phyloP scores from a whole-genome alignment of 2,888 invertebrate species.

The Acronicta alni region DNA sequence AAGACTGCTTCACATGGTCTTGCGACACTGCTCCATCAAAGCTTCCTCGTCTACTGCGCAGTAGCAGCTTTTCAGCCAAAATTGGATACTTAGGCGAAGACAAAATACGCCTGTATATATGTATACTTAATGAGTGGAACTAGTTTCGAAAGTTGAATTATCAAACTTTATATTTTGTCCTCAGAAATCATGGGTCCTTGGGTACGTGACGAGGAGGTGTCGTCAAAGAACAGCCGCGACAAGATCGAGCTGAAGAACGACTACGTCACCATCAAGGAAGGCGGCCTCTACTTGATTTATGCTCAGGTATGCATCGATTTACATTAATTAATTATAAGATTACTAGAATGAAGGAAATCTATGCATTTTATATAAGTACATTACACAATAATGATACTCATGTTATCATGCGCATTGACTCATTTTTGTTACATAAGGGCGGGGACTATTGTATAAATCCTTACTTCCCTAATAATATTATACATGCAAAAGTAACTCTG shows the following conservation, averaged over 20 bases:
- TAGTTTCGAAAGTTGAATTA: neutral
- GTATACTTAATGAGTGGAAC: too few relatives aligned
- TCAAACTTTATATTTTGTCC: constrained; percentile 45
- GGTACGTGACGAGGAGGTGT: constrained; percentile 76
- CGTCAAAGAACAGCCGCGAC: constrained; percentile 75
- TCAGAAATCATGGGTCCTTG: constrained; percentile 81
- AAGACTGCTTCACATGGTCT: too few relatives aligned
- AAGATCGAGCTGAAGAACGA: constrained; percentile 74
- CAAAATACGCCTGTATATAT: too few relatives aligned
- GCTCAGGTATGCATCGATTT: constrained; percentile 72
- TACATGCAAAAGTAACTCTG: too few relatives aligned
- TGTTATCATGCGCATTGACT: too few relatives aligned
- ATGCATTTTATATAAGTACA: neutral
- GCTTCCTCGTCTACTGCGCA: too few relatives aligned
- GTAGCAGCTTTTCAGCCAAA: too few relatives aligned
- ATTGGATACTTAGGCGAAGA: too few relatives aligned
- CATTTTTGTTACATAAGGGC: too few relatives aligned
- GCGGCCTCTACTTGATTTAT: constrained; percentile 81
- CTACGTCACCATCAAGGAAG: constrained; percentile 75
- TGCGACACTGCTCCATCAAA: too few relatives aligned
- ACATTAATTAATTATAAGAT: neutral
- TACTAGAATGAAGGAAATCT: constrained; percentile 7
- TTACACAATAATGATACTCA: neutral
- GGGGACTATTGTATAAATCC: too few relatives aligned
- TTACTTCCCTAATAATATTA: too few relatives aligned